These are phyloP conservation scores for Ancistrus triradiatus DNA, from an alignment of 2,113 vertebrate genomes.

Conservation along the genomic window DNA sequence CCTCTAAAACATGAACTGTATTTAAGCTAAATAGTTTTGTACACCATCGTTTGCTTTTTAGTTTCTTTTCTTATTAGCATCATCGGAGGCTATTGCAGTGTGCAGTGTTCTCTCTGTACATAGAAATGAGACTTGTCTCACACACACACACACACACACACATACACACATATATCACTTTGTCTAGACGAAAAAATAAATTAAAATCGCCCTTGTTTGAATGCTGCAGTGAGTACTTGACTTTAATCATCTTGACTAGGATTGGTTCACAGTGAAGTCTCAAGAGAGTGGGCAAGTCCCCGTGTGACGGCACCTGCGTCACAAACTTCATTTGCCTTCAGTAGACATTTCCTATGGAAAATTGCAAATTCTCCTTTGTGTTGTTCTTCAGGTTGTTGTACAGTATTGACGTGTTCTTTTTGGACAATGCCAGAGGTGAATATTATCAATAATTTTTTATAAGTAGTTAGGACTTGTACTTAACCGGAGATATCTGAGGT, in stretches of 20 bases:
- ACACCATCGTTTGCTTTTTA: slow-evolving; percentile 36
- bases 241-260: slow-evolving; percentile 81
- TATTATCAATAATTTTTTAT: slow-evolving; percentile 65
- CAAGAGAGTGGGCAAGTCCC: slow-evolving; percentile 48
- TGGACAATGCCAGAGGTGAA: slow-evolving; percentile 59
- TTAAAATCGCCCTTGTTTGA: slow-evolving; percentile 86
- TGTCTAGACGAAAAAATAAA: slow-evolving; percentile 81
- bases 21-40: slow-evolving; percentile 43
- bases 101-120: slow-evolving; percentile 68
- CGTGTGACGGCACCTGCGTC: slow-evolving; percentile 64
- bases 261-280: slow-evolving; percentile 76
- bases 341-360: slow-evolving; percentile 83
- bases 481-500: slow-evolving; percentile 56
- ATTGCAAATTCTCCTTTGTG: slow-evolving; percentile 74
- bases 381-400: slow-evolving; percentile 79
- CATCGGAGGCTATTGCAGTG: slow-evolving; percentile 61
- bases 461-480: slow-evolving; percentile 70
- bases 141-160: too few species aligned
- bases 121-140: slow-evolving; percentile 65
- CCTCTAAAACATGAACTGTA: slow-evolving; percentile 57
- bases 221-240: slow-evolving; percentile 96
- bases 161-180: slow-evolving; percentile 97
- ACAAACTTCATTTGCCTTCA: slow-evolving; percentile 73
- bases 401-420: slow-evolving; percentile 75
- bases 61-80: slow-evolving; percentile 43